These are phyloP conservation scores for Drosophila fulvimacula DNA, from an alignment of 2,888 invertebrate genomes.

Conservation along the genomic window DNA sequence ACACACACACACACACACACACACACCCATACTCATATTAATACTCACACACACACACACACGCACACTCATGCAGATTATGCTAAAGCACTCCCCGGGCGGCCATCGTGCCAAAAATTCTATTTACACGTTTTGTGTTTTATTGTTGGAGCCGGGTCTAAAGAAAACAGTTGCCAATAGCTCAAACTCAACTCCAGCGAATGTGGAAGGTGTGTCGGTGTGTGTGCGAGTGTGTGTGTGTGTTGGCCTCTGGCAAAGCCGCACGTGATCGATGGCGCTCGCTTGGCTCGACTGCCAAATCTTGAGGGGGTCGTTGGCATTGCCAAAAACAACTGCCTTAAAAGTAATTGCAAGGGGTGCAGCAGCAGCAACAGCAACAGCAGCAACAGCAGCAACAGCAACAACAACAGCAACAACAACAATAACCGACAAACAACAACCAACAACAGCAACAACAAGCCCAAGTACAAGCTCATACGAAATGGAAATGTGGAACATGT, in stretches of 20 bases:
- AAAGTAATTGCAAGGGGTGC: slow-evolving; percentile 81
- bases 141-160: slow-evolving; percentile 72
- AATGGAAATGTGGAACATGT: slow-evolving; percentile 77
- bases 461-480: slow-evolving; percentile 41
- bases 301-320: slow-evolving; percentile 71
- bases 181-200: slow-evolving; percentile 60
- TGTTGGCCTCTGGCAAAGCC: slow-evolving; percentile 66
- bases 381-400: slow-evolving; percentile 34
- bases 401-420: too few species aligned
- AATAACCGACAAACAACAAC: slow-evolving; percentile 18
- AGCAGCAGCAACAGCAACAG: slow-evolving; percentile 44
- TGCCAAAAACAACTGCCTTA: slow-evolving; percentile 68
- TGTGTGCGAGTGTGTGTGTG: slow-evolving; percentile 13
- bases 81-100: slow-evolving; percentile 83
- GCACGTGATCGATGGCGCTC: slow-evolving; percentile 76
- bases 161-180: slow-evolving; percentile 71
- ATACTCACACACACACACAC: slow-evolving; percentile 7
- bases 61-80: slow-evolving; percentile 80
- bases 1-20: slow-evolving; percentile 13
- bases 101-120: slow-evolving; percentile 84
- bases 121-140: slow-evolving; percentile 84
- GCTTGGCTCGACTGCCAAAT: slow-evolving; percentile 50
- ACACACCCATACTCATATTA: slow-evolving; percentile 9
- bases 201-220: neutral
- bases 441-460: slow-evolving; percentile 27